These are phyloP conservation scores for Mayetiola destructor DNA, from an alignment of 2,888 invertebrate species.

Conservation along the genomic window DNA sequence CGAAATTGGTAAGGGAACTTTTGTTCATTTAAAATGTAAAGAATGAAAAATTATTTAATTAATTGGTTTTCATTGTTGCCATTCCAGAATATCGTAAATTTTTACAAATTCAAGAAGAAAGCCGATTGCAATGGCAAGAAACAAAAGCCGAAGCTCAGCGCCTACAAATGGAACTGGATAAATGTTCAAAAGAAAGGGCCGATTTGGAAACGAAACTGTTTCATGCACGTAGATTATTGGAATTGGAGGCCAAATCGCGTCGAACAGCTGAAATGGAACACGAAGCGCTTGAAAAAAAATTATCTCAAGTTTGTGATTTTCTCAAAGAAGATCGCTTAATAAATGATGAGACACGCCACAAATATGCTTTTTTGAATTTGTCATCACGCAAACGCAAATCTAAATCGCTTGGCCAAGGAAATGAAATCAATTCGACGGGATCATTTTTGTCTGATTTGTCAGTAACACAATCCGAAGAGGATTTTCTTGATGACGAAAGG, in stretches of 20 bases:
- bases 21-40: neutral
- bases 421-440: conserved; percentile 68
- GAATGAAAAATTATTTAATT: neutral
- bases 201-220: conserved; percentile 67
- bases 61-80: neutral
- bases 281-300: conserved; percentile 45
- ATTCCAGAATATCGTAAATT: neutral
- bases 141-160: conserved; percentile 46
- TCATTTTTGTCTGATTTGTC: conserved; percentile 34
- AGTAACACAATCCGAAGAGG: conserved; percentile 34
- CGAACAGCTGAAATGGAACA: conserved; percentile 56
- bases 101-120: neutral
- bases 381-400: conserved; percentile 42
- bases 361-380: conserved; percentile 60
- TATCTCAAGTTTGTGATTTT: conserved; percentile 57
- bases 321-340: conserved; percentile 55
- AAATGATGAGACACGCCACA: conserved; percentile 67
- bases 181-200: conserved; percentile 53
- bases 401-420: conserved; percentile 30
- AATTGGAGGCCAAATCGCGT: conserved; percentile 60
- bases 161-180: conserved; percentile 54
- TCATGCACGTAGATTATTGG: conserved; percentile 64
- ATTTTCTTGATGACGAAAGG: conserved; percentile 30
- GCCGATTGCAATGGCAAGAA: conserved; percentile 4
- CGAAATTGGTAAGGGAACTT: conserved; percentile 50